Percentiles rank a stretch among this genome's conserved stretches.
These are phyloP conservation scores for Dendrophyllia cribrosa DNA, from an alignment of 64 coral and sea anemone genomes.

Conservation along the genomic window DNA sequence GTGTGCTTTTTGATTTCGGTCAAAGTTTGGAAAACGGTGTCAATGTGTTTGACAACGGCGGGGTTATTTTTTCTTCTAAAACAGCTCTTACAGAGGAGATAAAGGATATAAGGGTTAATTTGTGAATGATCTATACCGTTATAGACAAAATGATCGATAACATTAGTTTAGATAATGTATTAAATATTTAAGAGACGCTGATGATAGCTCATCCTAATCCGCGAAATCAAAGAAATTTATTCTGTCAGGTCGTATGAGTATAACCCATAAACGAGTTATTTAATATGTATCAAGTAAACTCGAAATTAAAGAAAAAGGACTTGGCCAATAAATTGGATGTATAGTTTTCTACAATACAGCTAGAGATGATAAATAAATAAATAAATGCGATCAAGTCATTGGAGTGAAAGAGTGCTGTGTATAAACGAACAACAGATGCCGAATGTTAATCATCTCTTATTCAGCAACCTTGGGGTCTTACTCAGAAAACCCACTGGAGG, in stretches of 20 bases:
- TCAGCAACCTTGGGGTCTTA: constrained; percentile 23
- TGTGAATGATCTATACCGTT: neutral
- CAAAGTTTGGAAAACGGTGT: no score
- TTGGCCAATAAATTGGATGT: neutral
- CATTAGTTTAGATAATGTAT: constrained; percentile 20
- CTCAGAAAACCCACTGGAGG: neutral
- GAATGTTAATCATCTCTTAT: neutral
- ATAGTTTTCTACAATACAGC: neutral
- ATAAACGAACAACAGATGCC: neutral
- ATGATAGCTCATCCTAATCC: neutral
- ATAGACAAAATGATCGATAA: neutral
- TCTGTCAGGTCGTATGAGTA: neutral
- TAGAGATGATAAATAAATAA: constrained; percentile 1
- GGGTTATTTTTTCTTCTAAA: no score
- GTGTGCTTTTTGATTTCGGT: no score
- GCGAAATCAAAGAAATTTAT: neutral
- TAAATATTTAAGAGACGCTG: constrained; percentile 44
- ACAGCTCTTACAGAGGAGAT: no score
- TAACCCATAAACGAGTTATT: neutral
- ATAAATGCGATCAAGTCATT: neutral
- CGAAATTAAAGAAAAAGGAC: neutral
- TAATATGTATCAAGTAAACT: constrained; percentile 11
- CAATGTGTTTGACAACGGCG: no score
- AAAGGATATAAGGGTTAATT: neutral
- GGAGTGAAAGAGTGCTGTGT: neutral